These are phyloP conservation scores for Bombus pascuorum DNA, from an alignment of 1,140 invertebrate species.

Conservation along the genomic window DNA sequence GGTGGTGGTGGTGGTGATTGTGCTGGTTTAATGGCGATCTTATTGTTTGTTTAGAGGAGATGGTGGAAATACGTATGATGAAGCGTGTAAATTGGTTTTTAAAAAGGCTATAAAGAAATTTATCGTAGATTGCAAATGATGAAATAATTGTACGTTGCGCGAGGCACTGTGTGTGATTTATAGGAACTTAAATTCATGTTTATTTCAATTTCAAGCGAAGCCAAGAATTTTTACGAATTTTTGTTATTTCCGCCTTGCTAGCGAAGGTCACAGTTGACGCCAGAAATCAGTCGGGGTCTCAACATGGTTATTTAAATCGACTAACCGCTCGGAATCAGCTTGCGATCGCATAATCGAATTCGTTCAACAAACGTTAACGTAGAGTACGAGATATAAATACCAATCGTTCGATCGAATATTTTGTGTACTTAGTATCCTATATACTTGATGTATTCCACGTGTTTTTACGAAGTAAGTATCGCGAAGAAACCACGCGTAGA, in stretches of 20 bases:
- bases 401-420: neutral
- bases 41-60: neutral
- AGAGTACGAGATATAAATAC: neutral
- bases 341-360: neutral
- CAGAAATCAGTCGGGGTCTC: too few species aligned
- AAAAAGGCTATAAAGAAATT: neutral
- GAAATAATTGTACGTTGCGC: neutral
- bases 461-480: too few species aligned
- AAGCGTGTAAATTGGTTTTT: neutral
- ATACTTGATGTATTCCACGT: too few species aligned
- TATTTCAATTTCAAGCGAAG: neutral
- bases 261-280: too few species aligned
- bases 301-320: neutral
- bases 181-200: neutral
- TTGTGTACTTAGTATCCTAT: neutral
- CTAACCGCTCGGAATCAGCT: neutral
- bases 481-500: too few species aligned
- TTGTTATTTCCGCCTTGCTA: neutral
- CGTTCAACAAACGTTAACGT: neutral
- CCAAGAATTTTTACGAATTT: neutral
- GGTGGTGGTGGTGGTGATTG: too few species aligned
- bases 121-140: neutral
- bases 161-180: neutral
- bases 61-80: neutral
- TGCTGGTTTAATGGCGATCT: neutral